Conservation (phyloP, 2,113 vertebrate genomes). For the Clinocottus analis region DNA sequence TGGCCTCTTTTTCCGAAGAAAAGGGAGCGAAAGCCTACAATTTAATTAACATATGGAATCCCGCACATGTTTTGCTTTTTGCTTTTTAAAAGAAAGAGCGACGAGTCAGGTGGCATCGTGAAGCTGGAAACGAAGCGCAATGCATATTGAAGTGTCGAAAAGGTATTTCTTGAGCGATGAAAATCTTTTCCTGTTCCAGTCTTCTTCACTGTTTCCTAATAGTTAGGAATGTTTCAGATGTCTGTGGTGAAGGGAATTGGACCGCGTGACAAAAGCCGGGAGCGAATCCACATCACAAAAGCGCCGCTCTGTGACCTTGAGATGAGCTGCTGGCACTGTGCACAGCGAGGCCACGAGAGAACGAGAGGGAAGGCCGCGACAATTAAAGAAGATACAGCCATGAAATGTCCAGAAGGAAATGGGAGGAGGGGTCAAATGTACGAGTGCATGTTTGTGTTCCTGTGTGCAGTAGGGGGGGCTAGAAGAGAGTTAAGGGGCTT, state of each 20-base stretch:
- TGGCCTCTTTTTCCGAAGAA: conserved; percentile 47
- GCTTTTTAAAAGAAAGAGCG: conserved; percentile 30
- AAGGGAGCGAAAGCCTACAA: conserved; percentile 18
- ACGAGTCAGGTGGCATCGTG: conserved; percentile 21
- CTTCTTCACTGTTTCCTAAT: conserved; percentile 21
- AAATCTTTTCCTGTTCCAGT: conserved; percentile 10
- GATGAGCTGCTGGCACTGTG: conserved; percentile 38
- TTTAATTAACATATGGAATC: conserved; percentile 48
- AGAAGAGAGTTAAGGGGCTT: conserved; percentile 18
- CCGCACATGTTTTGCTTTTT: conserved; percentile 39
- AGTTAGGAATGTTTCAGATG: conserved; percentile 28
- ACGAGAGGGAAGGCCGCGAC: conserved; percentile 23
- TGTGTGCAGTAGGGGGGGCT: neutral
- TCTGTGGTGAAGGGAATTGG: conserved; percentile 27
- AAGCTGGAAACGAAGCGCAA: conserved; percentile 26
- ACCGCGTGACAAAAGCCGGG: conserved; percentile 15
- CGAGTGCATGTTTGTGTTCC: neutral
- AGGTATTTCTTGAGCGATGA: neutral
- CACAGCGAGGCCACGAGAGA: conserved; percentile 23
- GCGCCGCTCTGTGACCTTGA: conserved; percentile 60
- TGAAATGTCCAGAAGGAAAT: conserved; percentile 12
- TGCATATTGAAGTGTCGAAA: conserved; percentile 32
- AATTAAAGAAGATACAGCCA: conserved; percentile 41
- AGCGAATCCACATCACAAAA: conserved; percentile 48
- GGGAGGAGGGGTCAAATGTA: neutral